Conservation (phyloP, 92 coral and sea anemone species). For the Siderastrea siderea region DNA sequence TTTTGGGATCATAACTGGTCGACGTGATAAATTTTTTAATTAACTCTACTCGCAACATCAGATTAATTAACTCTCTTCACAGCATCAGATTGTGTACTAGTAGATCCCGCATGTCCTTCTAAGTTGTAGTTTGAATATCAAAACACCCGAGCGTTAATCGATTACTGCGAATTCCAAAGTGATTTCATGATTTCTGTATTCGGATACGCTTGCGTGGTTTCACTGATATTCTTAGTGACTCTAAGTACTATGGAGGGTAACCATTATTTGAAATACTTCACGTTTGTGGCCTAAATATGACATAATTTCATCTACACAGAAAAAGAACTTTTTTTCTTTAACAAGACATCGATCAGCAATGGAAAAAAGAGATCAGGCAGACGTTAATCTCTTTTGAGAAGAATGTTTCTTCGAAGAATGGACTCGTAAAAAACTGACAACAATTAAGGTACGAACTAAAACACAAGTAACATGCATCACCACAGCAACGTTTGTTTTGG, state of each 20-base stretch:
- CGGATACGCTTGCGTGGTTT: conserved; percentile 32
- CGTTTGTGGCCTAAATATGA: not conserved
- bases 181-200: conserved; percentile 33
- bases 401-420: not conserved
- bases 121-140: not conserved
- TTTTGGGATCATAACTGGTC: too few species aligned
- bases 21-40: too few species aligned
- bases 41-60: too few species aligned
- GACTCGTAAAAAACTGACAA: not conserved
- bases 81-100: not conserved
- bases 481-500: not conserved
- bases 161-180: conserved; percentile 37
- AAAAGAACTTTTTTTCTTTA: not conserved
- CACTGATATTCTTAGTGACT: not conserved
- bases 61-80: too few species aligned
- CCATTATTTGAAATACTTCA: not conserved
- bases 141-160: conserved; percentile 2
- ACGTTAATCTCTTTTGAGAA: not conserved
- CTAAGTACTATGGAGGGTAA: not conserved
- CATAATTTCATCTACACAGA: not conserved
- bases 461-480: too few species aligned
- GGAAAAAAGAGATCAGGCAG: not conserved
- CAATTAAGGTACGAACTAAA: not conserved
- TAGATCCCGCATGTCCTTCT: not conserved
- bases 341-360: not conserved